Evolutionary conservation across 1,140 invertebrate genomes (phyloP), one percentile per base, ranked within the genome.

Genomic region (Hyles euphorbiae): DNA sequence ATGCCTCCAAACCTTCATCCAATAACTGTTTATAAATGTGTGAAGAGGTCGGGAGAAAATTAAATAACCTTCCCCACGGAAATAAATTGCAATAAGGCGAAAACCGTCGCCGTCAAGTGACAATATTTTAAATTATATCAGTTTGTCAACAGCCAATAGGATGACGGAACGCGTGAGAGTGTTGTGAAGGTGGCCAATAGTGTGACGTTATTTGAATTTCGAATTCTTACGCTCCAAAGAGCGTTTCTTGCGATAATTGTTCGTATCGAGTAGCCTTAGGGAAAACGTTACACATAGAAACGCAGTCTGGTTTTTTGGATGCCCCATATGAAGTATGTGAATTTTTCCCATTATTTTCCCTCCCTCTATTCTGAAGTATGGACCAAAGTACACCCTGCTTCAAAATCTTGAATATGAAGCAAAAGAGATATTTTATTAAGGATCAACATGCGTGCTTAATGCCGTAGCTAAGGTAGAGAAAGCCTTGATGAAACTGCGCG

Each of bases 51-150:
- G 55, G 57, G 59, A 60, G 59, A 82, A 87, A 84, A 82, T 75
- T 67, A 81, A 84, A 83, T 78, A 83, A 33, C 58, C 65, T 65
- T 73, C 77, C 80, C 81, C 79, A 65, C 63, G 61, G 66, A 78
- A 81, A 77, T 76, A 82, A 81, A 83, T 87, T 84, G 81, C 78
- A 73, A 70, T 78, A 80, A 87, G 70, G 74, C 75, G 75, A 74
- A 68, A 75, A 70, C 71, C 74, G 73, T 63, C 60, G 71, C 67
- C 69, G 73, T 56, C 53, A 62, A 60, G 70, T 76, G 80, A 78
- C 72, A 81, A 83, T 84, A 82, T 87, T 79, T 81, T 74, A 79
- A 83, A 79, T 83, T 83, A 80, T 67, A 81, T 86, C 75, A 75
- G 61, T 61, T 77, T 79, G 76, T 72, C 60, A 69, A 57, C 71